Conservation (phyloP, 2,797 vertebrate genomes). For the Lepilemur ruficaudatus region DNA sequence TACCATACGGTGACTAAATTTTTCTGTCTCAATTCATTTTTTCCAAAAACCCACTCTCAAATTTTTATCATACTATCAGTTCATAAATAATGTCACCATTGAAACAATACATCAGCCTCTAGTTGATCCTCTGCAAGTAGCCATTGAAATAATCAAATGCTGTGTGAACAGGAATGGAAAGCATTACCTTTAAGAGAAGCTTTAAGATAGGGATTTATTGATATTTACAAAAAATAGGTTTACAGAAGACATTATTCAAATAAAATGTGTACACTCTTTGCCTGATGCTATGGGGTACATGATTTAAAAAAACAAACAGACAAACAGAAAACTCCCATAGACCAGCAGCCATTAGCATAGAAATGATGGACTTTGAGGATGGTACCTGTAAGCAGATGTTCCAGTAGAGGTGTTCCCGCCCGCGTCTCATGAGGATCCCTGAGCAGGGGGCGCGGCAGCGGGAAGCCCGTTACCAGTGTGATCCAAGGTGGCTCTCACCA, state of each 20-base stretch:
- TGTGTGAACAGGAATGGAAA: slow-evolving; percentile 67
- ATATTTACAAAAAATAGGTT: slow-evolving; percentile 80
- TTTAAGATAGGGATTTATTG: slow-evolving; percentile 74
- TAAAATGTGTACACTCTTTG: slow-evolving; percentile 67
- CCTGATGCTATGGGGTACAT: slow-evolving; percentile 71
- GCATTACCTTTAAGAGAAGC: slow-evolving; percentile 71
- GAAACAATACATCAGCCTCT: slow-evolving; percentile 63
- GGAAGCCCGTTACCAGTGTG: slow-evolving; percentile 42
- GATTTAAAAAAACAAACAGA: not conserved
- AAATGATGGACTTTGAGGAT: slow-evolving; percentile 79
- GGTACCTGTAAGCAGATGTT: slow-evolving; percentile 79
- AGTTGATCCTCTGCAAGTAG: slow-evolving; percentile 79
- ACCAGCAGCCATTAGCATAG: slow-evolving; percentile 81
- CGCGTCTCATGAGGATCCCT: slow-evolving; percentile 51
- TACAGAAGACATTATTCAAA: slow-evolving; percentile 77
- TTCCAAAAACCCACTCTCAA: slow-evolving; percentile 75
- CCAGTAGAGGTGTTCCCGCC: slow-evolving; percentile 77
- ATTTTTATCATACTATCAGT: slow-evolving; percentile 74
- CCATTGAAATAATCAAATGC: slow-evolving; percentile 72
- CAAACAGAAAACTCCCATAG: slow-evolving; percentile 71
- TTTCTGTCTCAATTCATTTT: slow-evolving; percentile 57
- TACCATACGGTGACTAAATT: slow-evolving; percentile 79
- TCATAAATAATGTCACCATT: slow-evolving; percentile 79
- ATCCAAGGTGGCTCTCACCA: slow-evolving; percentile 73
- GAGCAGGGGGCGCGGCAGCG: not conserved